Evolutionary conservation across 92 coral and sea anemone genomes (phyloP).

Genomic region (Siderastrea siderea): DNA sequence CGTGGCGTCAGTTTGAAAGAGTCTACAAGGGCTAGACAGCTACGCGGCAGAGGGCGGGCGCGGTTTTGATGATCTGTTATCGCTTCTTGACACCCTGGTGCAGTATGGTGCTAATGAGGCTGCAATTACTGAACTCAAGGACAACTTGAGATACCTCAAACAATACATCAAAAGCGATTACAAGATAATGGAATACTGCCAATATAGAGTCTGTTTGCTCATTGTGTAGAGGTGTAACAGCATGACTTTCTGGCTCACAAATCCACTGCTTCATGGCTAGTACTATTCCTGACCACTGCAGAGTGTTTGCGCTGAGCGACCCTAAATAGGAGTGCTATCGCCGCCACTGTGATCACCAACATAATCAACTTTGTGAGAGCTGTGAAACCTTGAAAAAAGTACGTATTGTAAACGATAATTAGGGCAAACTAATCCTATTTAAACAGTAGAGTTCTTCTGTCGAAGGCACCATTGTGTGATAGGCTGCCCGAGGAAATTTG

Average conservation of each 20-base stretch:
- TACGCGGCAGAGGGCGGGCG: too few species aligned
- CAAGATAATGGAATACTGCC: slow-evolving; percentile 43
- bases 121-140: slow-evolving; percentile 36
- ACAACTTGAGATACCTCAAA: slow-evolving; percentile 27
- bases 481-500: too few species aligned
- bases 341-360: slow-evolving; percentile 42
- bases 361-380: slow-evolving; percentile 37
- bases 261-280: slow-evolving; percentile 41
- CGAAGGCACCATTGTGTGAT: too few species aligned
- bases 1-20: too few species aligned
- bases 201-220: slow-evolving; percentile 15
- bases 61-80: too few species aligned
- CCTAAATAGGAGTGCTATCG: slow-evolving; percentile 32
- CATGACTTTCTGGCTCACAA: slow-evolving; percentile 32
- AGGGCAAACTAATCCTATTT: too few species aligned
- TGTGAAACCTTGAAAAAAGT: slow-evolving; percentile 56
- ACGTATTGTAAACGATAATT: too few species aligned
- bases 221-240: slow-evolving; percentile 25
- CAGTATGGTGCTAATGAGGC: slow-evolving; percentile 34
- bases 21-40: too few species aligned
- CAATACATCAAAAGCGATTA: slow-evolving; percentile 65
- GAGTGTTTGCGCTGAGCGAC: slow-evolving; percentile 57
- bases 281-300: slow-evolving; percentile 62
- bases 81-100: slow-evolving; percentile 24
- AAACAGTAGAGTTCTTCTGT: too few species aligned